phyloP scores from a whole-genome alignment of 2,113 vertebrate genomes.

The Lates calcarifer region DNA sequence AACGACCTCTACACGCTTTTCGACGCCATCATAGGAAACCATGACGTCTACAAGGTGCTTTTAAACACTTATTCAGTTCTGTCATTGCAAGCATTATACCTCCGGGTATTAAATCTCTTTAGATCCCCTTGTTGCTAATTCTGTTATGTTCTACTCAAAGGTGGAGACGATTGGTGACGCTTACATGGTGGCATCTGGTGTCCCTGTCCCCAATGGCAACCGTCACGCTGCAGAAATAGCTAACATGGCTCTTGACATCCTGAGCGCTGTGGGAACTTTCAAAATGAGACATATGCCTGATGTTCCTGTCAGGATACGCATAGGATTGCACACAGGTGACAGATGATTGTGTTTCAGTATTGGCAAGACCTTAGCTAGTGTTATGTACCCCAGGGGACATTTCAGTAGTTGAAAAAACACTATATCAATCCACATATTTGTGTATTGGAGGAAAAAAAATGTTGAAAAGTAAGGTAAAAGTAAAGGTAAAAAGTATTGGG shows the following conservation, averaged over 20 bases:
- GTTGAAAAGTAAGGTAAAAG: too few relatives aligned
- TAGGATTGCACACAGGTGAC: slow-evolving; percentile 86
- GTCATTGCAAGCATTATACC: too few relatives aligned
- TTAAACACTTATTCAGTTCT: neutral
- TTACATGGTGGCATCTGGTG: slow-evolving; percentile 88
- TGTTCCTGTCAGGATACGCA: slow-evolving; percentile 86
- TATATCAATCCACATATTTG: too few relatives aligned
- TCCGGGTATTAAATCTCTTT: neutral
- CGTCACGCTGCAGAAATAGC: slow-evolving; percentile 86
- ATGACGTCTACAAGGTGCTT: slow-evolving; percentile 88
- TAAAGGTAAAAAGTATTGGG: too few relatives aligned
- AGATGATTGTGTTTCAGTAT: neutral
- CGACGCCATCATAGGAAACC: slow-evolving; percentile 86
- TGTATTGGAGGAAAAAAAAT: too few relatives aligned
- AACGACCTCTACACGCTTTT: slow-evolving; percentile 88
- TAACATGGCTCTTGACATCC: slow-evolving; percentile 88
- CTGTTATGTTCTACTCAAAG: slow-evolving; percentile 46
- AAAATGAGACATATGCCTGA: slow-evolving; percentile 90
- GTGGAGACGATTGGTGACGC: slow-evolving; percentile 89
- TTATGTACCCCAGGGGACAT: too few relatives aligned
- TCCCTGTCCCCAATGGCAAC: slow-evolving; percentile 83
- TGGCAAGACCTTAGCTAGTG: neutral
- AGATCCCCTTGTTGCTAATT: neutral
- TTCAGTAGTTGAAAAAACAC: too few relatives aligned
- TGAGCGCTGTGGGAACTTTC: slow-evolving; percentile 86